A percentile compares a stretch with the other conserved stretches of the same genome.
These are phyloP conservation scores for Lasiommata megera DNA, from an alignment of 2,888 invertebrate genomes.

Conservation along the genomic window DNA sequence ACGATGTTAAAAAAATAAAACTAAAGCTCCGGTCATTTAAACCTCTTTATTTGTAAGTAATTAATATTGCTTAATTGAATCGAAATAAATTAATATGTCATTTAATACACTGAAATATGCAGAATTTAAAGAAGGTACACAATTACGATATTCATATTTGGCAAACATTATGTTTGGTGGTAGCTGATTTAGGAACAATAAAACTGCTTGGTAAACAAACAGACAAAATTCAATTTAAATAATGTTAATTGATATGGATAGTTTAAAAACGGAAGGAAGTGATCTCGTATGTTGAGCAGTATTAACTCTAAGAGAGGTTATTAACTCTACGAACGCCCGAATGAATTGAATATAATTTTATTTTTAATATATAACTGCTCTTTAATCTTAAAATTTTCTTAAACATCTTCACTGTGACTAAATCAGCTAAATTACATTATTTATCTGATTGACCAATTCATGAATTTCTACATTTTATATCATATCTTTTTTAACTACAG, in stretches of 20 bases:
- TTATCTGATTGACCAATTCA: not conserved
- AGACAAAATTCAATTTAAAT: too few species aligned
- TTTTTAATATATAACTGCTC: not conserved
- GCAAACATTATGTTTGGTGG: constrained; percentile 21
- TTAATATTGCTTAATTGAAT: constrained; percentile 78
- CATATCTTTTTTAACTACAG: constrained; percentile 10
- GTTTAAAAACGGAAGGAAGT: too few species aligned
- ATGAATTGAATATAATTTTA: not conserved
- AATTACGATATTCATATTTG: constrained; percentile 34
- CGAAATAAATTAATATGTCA: constrained; percentile 71
- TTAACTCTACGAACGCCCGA: too few species aligned
- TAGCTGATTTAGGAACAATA: constrained; percentile 24
- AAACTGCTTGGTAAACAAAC: constrained; percentile 6
- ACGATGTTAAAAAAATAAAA: too few species aligned
- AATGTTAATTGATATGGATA: too few species aligned
- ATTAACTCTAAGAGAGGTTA: too few species aligned
- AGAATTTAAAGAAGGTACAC: constrained; percentile 43
- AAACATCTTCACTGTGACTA: constrained; percentile 17
- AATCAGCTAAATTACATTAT: constrained; percentile 14
- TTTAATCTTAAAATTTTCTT: not conserved
- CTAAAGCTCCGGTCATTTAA: constrained; percentile 51
- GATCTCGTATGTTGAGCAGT: too few species aligned
- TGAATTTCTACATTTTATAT: constrained; percentile 16
- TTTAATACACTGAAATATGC: constrained; percentile 34
- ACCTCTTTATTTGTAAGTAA: constrained; percentile 68